These are phyloP conservation scores for Lindbergichthys nudifrons DNA, from an alignment of 2,797 vertebrate genomes.

Conservation along the genomic window DNA sequence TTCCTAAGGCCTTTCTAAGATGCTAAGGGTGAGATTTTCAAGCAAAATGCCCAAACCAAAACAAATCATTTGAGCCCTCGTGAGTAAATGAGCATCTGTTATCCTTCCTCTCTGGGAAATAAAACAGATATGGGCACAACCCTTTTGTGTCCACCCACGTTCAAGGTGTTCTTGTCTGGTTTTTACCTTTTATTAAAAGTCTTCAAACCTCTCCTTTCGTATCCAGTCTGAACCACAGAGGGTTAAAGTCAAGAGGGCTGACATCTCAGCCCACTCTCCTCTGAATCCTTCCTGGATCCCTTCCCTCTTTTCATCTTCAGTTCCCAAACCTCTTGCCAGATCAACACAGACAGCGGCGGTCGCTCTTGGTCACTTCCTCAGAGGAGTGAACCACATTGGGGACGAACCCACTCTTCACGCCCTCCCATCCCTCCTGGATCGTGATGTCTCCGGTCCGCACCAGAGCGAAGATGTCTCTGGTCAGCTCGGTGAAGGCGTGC, in stretches of 20 bases:
- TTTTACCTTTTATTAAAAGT: conserved; percentile 15
- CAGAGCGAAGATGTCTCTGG: conserved; percentile 95
- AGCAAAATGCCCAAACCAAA: conserved; percentile 27
- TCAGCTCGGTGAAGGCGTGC: conserved; percentile 98
- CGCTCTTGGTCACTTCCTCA: conserved; percentile 97
- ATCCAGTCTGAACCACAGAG: conserved; percentile 28
- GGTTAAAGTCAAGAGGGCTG: conserved; percentile 7
- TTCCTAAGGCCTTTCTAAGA: conserved; percentile 63
- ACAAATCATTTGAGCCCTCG: conserved; percentile 34
- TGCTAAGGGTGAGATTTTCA: conserved; percentile 31
- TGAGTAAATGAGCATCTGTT: conserved; percentile 26
- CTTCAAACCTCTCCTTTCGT: conserved; percentile 17
- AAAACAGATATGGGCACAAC: conserved; percentile 37
- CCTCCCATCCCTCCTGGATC: conserved; percentile 99
- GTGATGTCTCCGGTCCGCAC: conserved; percentile 96
- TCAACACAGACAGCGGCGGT: conserved; percentile 97
- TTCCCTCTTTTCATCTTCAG: conserved; percentile 28
- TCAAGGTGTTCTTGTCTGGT: conserved; percentile 12
- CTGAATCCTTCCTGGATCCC: conserved; percentile 37
- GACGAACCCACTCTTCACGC: conserved; percentile 98
- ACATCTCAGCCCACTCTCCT: conserved; percentile 41
- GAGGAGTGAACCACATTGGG: conserved; percentile 98
- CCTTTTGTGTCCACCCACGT: conserved; percentile 11
- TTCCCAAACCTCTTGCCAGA: conserved; percentile 52
- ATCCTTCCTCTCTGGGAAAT: conserved; percentile 35